These are phyloP conservation scores for Epinephelus malabaricus DNA, from an alignment of 2,797 vertebrate species.

Conservation along the genomic window DNA sequence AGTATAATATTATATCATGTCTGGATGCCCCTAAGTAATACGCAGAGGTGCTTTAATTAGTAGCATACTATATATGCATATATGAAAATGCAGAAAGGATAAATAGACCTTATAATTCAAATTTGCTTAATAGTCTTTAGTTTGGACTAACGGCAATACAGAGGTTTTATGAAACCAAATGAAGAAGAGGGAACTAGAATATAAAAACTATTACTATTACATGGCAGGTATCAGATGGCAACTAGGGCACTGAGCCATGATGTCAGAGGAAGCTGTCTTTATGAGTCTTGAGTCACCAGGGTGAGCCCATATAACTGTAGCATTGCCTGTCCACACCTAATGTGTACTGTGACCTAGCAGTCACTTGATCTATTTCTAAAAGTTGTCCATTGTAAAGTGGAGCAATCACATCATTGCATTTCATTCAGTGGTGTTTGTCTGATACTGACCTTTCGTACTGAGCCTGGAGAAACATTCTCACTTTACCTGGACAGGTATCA, in stretches of 20 bases:
- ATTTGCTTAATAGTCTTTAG: neutral
- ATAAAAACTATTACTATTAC: neutral
- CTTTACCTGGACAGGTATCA: slow-evolving; percentile 28
- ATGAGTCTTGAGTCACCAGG: slow-evolving; percentile 51
- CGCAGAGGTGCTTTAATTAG: neutral
- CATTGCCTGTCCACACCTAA: slow-evolving; percentile 55
- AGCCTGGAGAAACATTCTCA: slow-evolving; percentile 45
- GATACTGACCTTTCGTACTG: slow-evolving; percentile 49
- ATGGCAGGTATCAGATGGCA: slow-evolving; percentile 25
- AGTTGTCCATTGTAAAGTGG: slow-evolving; percentile 39
- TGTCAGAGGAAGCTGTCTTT: slow-evolving; percentile 49
- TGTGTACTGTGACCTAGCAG: slow-evolving; percentile 65
- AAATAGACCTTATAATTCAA: neutral
- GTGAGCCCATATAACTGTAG: slow-evolving; percentile 38
- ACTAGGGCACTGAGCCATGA: slow-evolving; percentile 27
- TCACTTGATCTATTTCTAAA: slow-evolving; percentile 56
- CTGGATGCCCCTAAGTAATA: too few species aligned
- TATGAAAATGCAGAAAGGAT: slow-evolving; percentile 1
- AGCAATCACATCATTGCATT: slow-evolving; percentile 26
- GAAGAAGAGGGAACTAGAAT: slow-evolving; percentile 1
- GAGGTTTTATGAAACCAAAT: slow-evolving; percentile 9
- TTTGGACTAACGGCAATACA: neutral
- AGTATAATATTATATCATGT: too few species aligned
- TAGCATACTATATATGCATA: neutral
- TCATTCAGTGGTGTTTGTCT: slow-evolving; percentile 40